Evolutionary conservation across 2,113 vertebrate genomes (phyloP).

Genomic region (Polypterus bichir): DNA sequence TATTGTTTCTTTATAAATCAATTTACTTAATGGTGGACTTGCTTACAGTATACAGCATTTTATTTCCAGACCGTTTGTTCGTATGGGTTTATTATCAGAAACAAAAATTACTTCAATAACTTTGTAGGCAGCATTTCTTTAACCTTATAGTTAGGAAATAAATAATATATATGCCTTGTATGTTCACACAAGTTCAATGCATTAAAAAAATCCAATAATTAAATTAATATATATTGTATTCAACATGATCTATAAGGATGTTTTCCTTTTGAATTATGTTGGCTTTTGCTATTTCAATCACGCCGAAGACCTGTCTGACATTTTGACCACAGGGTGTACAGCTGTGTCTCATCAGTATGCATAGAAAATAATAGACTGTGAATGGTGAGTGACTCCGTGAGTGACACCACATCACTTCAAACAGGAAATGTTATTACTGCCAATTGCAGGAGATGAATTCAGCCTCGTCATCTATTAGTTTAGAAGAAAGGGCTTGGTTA

Average conservation of each 20-base stretch:
- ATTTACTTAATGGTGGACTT: no score
- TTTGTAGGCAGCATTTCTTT: no score
- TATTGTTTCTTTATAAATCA: no score
- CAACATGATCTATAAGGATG: background rate
- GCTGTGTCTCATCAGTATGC: background rate
- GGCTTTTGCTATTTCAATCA: conserved; percentile 4
- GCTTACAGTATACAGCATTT: no score
- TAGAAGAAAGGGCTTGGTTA: background rate
- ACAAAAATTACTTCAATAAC: no score
- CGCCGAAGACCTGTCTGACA: conserved; percentile 10
- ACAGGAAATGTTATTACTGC: conserved; percentile 1
- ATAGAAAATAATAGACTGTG: background rate
- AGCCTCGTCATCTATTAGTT: conserved; percentile 4
- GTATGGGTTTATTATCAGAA: no score
- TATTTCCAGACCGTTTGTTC: no score
- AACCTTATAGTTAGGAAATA: background rate
- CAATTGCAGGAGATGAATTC: conserved; percentile 1
- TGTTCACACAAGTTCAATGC: no score
- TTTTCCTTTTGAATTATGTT: background rate
- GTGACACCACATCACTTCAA: accelerated
- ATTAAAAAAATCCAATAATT: background rate
- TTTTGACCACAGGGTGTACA: conserved; percentile 1
- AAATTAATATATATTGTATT: background rate
- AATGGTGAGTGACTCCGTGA: conserved; percentile 2
- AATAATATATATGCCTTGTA: background rate